Conservation (phyloP, 1,140 invertebrate genomes). For the Adoxophyes honmai region DNA sequence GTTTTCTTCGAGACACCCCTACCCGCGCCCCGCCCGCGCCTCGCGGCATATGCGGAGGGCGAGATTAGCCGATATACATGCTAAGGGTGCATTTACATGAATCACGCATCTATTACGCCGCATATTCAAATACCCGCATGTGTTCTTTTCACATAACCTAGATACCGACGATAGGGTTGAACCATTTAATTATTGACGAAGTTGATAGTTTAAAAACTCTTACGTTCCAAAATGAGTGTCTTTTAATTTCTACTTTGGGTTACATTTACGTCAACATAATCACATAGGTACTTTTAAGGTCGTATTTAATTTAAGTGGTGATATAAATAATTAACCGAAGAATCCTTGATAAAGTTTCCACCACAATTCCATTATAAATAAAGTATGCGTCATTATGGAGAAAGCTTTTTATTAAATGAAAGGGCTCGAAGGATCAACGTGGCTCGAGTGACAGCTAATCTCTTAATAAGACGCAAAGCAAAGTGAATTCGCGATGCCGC, state of each 20-base stretch:
- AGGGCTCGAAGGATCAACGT: slow-evolving; percentile 12
- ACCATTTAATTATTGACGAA: slow-evolving; percentile 36
- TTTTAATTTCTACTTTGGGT: too few species aligned
- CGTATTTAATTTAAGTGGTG: too few species aligned
- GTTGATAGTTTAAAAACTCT: slow-evolving; percentile 12
- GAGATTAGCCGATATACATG: slow-evolving; percentile 67
- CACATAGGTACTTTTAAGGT: too few species aligned
- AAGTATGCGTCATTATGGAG: background rate
- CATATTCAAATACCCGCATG: slow-evolving; percentile 65
- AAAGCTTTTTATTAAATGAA: slow-evolving; percentile 17
- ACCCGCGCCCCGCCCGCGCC: slow-evolving; percentile 27
- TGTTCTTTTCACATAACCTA: slow-evolving; percentile 70
- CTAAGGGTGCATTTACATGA: slow-evolving; percentile 74
- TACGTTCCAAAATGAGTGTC: too few species aligned
- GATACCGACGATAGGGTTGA: slow-evolving; percentile 59
- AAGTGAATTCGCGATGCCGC: slow-evolving; percentile 60
- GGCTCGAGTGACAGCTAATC: slow-evolving; percentile 49
- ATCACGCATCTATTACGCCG: slow-evolving; percentile 69
- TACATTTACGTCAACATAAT: too few species aligned
- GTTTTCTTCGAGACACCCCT: slow-evolving; percentile 53
- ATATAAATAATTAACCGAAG: background rate
- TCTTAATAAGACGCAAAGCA: slow-evolving; percentile 55
- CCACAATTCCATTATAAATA: too few species aligned
- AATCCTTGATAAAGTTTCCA: background rate
- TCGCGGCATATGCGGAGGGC: slow-evolving; percentile 51